Conservation (phyloP, 1,140 invertebrate genomes). For the Augochlora pura region DNA sequence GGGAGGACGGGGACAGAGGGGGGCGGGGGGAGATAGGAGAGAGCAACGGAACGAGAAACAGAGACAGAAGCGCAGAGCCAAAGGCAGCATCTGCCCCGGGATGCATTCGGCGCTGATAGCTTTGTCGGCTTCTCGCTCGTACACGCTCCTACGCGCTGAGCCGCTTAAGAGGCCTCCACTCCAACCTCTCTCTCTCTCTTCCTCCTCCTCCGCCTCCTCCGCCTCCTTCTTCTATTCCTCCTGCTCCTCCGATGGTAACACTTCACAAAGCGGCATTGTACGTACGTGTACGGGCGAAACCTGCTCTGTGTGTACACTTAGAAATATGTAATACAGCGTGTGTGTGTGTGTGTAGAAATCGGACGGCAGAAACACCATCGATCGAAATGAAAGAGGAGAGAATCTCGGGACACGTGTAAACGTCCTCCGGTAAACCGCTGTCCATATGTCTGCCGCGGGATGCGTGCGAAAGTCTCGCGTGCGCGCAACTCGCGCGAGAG, state of each 20-base stretch:
- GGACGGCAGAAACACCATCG: not conserved
- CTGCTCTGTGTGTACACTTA: not conserved
- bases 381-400: too few relatives aligned
- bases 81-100: constrained; percentile 59
- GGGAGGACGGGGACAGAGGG: not conserved
- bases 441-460: too few relatives aligned
- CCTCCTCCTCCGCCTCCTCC: not conserved
- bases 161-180: constrained; percentile 65
- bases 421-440: too few relatives aligned
- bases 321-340: not conserved
- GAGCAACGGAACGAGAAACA: constrained; percentile 12
- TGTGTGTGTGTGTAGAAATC: not conserved
- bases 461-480: too few relatives aligned
- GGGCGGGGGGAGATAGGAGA: constrained; percentile 1
- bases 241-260: constrained; percentile 14
- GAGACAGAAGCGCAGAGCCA: not conserved
- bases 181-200: constrained; percentile 32
- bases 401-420: not conserved
- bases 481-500: too few relatives aligned
- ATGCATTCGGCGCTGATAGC: constrained; percentile 66
- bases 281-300: not conserved
- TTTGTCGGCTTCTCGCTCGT: constrained; percentile 67
- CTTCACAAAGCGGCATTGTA: constrained; percentile 29
- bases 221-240: too few relatives aligned
- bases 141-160: constrained; percentile 61